Conservation (phyloP, 2,797 vertebrate genomes). For the Urosaurus nigricauda region DNA sequence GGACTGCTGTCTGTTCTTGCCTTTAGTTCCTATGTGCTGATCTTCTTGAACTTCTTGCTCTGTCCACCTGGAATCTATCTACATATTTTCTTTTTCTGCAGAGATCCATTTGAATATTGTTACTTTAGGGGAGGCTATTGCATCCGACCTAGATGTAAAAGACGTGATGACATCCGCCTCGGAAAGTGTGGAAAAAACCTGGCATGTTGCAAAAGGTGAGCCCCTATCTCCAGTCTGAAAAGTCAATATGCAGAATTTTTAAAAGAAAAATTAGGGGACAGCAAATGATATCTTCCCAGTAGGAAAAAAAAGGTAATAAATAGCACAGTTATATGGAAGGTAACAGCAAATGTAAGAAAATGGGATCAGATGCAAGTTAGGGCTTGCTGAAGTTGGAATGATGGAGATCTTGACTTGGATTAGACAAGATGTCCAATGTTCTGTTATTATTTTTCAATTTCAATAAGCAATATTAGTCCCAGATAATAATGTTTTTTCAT, state of each 20-base stretch:
- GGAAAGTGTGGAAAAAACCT: not conserved
- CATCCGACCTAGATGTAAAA: not conserved
- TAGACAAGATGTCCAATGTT: no score
- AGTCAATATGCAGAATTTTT: no score
- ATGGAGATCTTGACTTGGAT: not conserved
- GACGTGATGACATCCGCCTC: not conserved
- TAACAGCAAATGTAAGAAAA: no score
- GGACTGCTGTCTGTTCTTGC: no score
- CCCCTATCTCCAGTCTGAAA: no score
- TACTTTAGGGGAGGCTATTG: not conserved
- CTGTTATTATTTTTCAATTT: no score
- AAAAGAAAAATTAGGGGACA: no score
- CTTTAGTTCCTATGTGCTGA: not conserved
- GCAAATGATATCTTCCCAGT: not conserved
- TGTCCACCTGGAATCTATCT: not conserved
- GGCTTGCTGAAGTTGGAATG: not conserved
- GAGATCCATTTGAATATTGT: not conserved
- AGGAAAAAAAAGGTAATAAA: no score
- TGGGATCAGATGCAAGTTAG: not conserved
- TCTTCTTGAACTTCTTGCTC: not conserved
- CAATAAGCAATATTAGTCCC: no score
- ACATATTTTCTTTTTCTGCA: not conserved
- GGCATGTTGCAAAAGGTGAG: not conserved
- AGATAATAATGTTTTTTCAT: no score
- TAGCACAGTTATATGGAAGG: no score